Evolutionary conservation across 2,888 invertebrate genomes (phyloP), one percentile per base, ranked within the genome.

Genomic region (Sinopyrophorus schimmeli): DNA sequence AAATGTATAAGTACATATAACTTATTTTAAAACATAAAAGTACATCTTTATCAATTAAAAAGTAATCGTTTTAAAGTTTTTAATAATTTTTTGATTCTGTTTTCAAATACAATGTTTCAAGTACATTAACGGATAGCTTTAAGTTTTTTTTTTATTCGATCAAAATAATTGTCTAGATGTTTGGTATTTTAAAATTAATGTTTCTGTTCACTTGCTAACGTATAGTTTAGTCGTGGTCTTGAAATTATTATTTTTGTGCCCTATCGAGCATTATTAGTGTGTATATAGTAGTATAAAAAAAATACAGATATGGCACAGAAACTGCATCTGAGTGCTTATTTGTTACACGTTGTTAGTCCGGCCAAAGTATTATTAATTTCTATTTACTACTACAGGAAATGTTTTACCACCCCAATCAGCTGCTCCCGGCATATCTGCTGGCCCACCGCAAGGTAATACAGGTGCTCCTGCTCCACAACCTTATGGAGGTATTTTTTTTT

Each of bases 351-450:
- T 24, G 27, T 38, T 34, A 30, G 20, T 21, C 11, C 16, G 24
- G 9, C n/a, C 11, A 24, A 23, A 9, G 10, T 34, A n/a, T 26
- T 24, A 38, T 21, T 43, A 46, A 46, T 34, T 27, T 50, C 3
- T 9, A 5, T 40, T 40, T 46, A 34, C 27, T 44, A 26, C 71
- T 71, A 69, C 72, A 60, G 73, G 73, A 57, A 71, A 69, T 63
- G 80, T 81, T 49, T 80, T 80, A 41, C 72, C 69, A 51, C 70
- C 67, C 69, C 82, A 80, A 40, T 78, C 80, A 55, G 67, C 72
- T 47, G 81, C 80, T 26, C 81, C 81, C 1, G 80, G 82, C 5
- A 83, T 80, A 75, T 77, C 82, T 56, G 83, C 82, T 35, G 82
- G 83, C 18, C 83, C 83, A 28, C 83, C 80, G 42, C 82, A 82